These are phyloP conservation scores for Blastobasis lacticolella DNA, from an alignment of 2,888 invertebrate species.

Conservation along the genomic window DNA sequence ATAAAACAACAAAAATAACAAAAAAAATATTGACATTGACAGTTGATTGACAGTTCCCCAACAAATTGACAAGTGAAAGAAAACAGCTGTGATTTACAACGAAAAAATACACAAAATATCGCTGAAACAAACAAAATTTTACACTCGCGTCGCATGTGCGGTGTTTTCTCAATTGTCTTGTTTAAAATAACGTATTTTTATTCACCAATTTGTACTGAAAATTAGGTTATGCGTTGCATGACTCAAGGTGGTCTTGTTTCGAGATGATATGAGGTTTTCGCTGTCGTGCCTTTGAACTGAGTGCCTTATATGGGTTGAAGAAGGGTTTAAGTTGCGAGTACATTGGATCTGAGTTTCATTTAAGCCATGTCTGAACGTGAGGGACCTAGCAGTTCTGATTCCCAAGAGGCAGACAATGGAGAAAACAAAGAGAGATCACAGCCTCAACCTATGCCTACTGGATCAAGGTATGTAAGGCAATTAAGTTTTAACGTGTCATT, in stretches of 20 bases:
- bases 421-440: constrained; percentile 31
- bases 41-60: background rate
- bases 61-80: constrained; percentile 63
- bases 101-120: constrained; percentile 11
- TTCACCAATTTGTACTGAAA: constrained; percentile 29
- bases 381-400: constrained; percentile 39
- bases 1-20: too few relatives aligned
- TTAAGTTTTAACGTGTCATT: background rate
- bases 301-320: constrained; percentile 53
- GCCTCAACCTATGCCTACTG: constrained; percentile 48
- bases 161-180: constrained; percentile 3
- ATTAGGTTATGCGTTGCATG: constrained; percentile 54
- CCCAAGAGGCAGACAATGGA: constrained; percentile 39
- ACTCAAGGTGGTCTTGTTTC: constrained; percentile 37
- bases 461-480: constrained; percentile 39
- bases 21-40: constrained; percentile 1
- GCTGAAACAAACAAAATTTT: constrained; percentile 5
- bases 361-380: constrained; percentile 54
- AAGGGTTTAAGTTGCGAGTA: constrained; percentile 22
- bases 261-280: constrained; percentile 48
- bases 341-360: constrained; percentile 31
- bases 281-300: constrained; percentile 33
- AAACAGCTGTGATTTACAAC: constrained; percentile 34
- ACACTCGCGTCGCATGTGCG: constrained; percentile 2
- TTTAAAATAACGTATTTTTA: constrained; percentile 4